These are phyloP conservation scores for Lysandra coridon DNA, from an alignment of 2,888 invertebrate species.

Conservation along the genomic window DNA sequence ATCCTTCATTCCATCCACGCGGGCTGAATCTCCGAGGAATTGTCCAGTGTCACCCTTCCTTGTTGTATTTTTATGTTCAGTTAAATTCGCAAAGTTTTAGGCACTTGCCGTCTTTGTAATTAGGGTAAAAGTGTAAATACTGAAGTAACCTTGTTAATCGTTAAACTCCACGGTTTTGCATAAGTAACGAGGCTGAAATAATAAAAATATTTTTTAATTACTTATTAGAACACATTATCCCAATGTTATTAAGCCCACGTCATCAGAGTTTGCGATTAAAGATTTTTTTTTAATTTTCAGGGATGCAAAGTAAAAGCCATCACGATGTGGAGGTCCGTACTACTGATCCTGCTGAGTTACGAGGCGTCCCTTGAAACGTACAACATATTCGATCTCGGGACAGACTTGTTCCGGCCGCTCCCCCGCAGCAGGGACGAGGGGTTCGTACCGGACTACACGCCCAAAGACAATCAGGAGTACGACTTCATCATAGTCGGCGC, in stretches of 20 bases:
- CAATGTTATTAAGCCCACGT: not conserved
- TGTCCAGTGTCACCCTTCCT: not conserved
- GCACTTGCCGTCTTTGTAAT: not conserved
- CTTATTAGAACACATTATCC: too few relatives aligned
- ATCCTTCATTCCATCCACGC: not conserved
- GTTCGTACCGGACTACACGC: conserved; percentile 66
- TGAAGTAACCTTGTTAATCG: too few relatives aligned
- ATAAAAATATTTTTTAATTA: too few relatives aligned
- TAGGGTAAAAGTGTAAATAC: too few relatives aligned
- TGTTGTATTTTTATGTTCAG: not conserved
- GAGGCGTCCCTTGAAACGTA: conserved; percentile 47
- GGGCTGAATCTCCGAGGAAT: conserved; percentile 1
- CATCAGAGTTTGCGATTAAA: not conserved
- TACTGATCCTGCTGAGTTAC: conserved; percentile 35
- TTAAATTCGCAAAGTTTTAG: not conserved
- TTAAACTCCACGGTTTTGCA: not conserved
- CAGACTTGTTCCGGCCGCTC: conserved; percentile 65
- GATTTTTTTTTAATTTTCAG: conserved; percentile 47
- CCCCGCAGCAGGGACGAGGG: conserved; percentile 66
- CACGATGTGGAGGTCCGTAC: conserved; percentile 40
- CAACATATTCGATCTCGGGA: conserved; percentile 65
- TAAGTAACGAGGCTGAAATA: not conserved
- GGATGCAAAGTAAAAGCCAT: conserved; percentile 47
- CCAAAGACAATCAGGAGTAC: conserved; percentile 63
- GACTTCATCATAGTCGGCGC: conserved; percentile 75